Conservation (phyloP, 1,140 invertebrate species). For the Bicyclus anynana region DNA sequence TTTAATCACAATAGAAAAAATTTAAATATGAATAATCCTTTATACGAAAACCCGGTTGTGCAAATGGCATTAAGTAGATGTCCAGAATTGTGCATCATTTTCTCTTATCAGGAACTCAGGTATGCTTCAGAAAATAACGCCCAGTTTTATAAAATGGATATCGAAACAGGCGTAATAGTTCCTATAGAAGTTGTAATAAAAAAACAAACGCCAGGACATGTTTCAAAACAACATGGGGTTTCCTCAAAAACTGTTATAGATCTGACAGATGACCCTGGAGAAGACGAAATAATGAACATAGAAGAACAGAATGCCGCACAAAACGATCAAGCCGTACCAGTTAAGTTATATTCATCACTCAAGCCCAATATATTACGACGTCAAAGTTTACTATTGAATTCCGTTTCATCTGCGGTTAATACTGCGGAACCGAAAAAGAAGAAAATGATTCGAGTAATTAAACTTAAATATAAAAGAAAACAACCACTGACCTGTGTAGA, state of each 20-base stretch:
- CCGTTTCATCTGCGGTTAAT: background rate
- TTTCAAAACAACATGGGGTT: background rate
- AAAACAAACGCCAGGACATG: constrained; percentile 17
- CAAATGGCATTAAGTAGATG: constrained; percentile 9
- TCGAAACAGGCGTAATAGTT: constrained; percentile 33
- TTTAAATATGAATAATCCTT: background rate
- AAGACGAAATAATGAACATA: background rate
- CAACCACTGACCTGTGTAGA: background rate
- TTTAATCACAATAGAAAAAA: background rate
- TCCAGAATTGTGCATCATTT: constrained; percentile 37
- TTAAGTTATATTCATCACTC: constrained; percentile 24
- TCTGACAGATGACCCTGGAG: constrained; percentile 34
- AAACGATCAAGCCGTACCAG: constrained; percentile 14
- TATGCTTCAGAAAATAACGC: constrained; percentile 36
- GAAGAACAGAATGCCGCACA: background rate
- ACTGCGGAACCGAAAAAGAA: background rate
- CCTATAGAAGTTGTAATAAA: constrained; percentile 46
- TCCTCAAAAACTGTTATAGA: constrained; percentile 32
- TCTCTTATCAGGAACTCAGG: constrained; percentile 46
- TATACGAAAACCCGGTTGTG: constrained; percentile 2
- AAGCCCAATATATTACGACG: constrained; percentile 18
- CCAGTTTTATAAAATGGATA: constrained; percentile 51
- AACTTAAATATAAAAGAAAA: constrained; percentile 2
- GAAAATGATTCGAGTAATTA: background rate
- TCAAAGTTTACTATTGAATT: constrained; percentile 5